Conservation (phyloP, 2,888 invertebrate species). For the Daptonema setosum region DNA sequence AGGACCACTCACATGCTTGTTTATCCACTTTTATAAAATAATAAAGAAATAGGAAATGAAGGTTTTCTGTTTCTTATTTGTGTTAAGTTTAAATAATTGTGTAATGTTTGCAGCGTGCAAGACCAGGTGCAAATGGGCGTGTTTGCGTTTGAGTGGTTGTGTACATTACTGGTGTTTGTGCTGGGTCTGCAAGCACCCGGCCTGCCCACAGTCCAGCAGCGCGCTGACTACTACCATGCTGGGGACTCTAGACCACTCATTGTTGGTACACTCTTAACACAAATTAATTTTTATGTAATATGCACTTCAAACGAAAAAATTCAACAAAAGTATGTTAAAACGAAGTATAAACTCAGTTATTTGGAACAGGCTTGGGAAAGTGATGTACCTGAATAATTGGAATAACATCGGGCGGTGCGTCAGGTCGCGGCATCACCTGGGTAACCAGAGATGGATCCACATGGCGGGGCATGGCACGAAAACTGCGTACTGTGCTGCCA, state of each 20-base stretch:
- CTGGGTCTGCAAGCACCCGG: slow-evolving; percentile 6
- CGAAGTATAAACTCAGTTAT: too few relatives aligned
- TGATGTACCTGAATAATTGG: too few relatives aligned
- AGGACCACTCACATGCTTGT: background rate
- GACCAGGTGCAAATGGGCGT: slow-evolving; percentile 3
- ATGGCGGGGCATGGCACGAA: background rate
- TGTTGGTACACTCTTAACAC: too few relatives aligned
- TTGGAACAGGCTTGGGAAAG: too few relatives aligned
- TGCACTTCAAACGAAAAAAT: too few relatives aligned
- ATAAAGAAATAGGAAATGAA: background rate
- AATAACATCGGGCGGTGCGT: too few relatives aligned
- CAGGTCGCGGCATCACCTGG: too few relatives aligned
- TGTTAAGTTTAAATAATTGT: background rate
- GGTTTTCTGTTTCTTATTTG: background rate
- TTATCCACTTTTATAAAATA: background rate
- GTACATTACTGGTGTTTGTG: background rate
- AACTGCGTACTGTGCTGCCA: slow-evolving; percentile 28
- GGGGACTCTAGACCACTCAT: too few relatives aligned
- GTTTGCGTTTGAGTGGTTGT: background rate
- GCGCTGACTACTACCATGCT: too few relatives aligned
- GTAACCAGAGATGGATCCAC: background rate
- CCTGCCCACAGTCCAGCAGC: background rate
- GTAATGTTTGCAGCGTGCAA: background rate
- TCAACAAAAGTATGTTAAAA: too few relatives aligned
- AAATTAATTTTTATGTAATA: too few relatives aligned